Evolutionary conservation across 2,888 invertebrate species (phyloP), one percentile per base, ranked within the genome.

Genomic region (Leucophenga maculata): DNA sequence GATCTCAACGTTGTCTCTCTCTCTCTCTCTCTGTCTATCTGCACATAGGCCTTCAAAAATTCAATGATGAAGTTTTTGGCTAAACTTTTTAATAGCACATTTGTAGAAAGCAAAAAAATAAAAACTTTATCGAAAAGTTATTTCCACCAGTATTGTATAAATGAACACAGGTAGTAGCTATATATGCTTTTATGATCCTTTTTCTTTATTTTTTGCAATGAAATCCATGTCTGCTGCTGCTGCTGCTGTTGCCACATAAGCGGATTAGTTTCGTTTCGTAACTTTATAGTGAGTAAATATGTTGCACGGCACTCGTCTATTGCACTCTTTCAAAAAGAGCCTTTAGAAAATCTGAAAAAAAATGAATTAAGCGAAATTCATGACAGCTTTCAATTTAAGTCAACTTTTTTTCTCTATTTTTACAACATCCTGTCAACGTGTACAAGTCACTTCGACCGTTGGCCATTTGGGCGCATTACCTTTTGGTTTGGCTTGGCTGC

Each of bases 1-100:
- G 80, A 84, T 81, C 84, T 84, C 80, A 81, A 79, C 83, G 83
- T 81, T 76, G 78, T 83, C 75, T 60, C 67, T 67, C 69, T n/a
- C n/a, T n/a, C n/a, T n/a, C n/a, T n/a, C n/a, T n/a, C n/a, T n/a
- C n/a, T n/a, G n/a, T n/a, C n/a, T n/a, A n/a, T n/a, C n/a, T n/a
- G n/a, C n/a, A n/a, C n/a, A n/a, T n/a, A n/a, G n/a, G n/a, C n/a
- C n/a, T n/a, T n/a, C n/a, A n/a, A 69, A 71, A 75, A 60, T 26
- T 16, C 18, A 20, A 60, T 60, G 60, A 39, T 20, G 39, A 64
- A 64, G 55, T 66, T 62, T 68, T 54, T 52, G 22, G n/a, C 16
- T 55, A 75, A 81, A 81, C 84, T 83, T 81, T 81, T 81, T 81
- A 79, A 76, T 22, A 22, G n/a, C 14, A 64, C 18, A 52, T 16